Percentiles rank a stretch among this genome's conserved stretches.
phyloP scores from a whole-genome alignment of 2,113 vertebrate species.

The Engraulis encrasicolus region DNA sequence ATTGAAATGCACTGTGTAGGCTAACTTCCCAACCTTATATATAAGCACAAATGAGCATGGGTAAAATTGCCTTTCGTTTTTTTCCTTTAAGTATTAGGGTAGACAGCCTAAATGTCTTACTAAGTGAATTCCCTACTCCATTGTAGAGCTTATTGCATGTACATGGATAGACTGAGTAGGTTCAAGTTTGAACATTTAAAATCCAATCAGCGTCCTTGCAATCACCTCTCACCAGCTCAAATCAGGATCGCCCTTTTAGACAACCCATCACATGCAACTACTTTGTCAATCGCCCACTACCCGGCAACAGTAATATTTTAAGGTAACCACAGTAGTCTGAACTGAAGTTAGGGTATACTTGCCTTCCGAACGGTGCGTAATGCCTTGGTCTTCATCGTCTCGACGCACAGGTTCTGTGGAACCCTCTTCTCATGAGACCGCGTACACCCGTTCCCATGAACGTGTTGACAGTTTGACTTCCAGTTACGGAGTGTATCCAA shows the following conservation, averaged over 20 bases:
- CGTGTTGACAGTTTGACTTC: neutral
- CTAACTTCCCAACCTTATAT: too few relatives aligned
- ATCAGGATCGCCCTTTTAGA: neutral
- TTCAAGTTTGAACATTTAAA: neutral
- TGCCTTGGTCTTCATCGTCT: constrained; percentile 16
- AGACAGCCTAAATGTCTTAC: neutral
- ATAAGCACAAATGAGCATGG: too few relatives aligned
- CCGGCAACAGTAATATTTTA: neutral
- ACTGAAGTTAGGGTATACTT: constrained; percentile 39
- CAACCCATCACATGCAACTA: neutral
- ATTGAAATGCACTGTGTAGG: too few relatives aligned
- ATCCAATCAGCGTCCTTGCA: neutral
- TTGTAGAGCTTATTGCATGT: neutral
- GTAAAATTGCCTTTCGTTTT: too few relatives aligned
- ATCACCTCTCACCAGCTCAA: neutral
- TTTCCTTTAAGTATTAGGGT: too few relatives aligned
- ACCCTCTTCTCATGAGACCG: constrained; percentile 11
- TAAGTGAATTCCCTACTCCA: neutral
- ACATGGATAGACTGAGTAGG: neutral
- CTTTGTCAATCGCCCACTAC: neutral
- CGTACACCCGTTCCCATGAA: neutral
- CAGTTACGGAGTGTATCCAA: neutral
- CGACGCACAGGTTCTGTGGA: constrained; percentile 6
- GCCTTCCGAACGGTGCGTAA: constrained; percentile 46
- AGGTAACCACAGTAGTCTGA: neutral